Evolutionary conservation across 2,888 invertebrate genomes (phyloP), one percentile per base, ranked within the genome.

Genomic region (Spilosoma lubricipeda): DNA sequence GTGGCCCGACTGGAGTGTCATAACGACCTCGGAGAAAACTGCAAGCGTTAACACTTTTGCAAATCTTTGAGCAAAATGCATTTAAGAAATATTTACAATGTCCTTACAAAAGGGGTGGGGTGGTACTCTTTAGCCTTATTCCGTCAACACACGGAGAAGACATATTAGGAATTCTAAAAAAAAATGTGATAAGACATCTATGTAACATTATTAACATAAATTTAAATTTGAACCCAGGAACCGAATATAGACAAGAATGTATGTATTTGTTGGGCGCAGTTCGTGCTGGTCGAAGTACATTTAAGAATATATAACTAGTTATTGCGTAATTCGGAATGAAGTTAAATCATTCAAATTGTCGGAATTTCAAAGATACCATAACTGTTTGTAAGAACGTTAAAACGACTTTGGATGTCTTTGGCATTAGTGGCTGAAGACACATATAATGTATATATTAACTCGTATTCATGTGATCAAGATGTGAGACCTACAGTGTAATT

Each of bases 211-310:
- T 59, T 59, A 59, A 9, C 27, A 59, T 59, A 59, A 59, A 59
- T 27, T 59, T n/a, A 59, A 59, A 59, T 59, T 59, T 59, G 56
- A 59, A 59, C 9, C 56, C n/a, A 59, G 56, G 56, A n/a, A 59
- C 56, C 27, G 27, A 59, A n/a, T 13, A 59, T 13, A 59, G 56
- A 27, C 56, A 59, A 59, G 56, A 13, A 27, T 27, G n/a, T 59
- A n/a, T 59, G 56, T 27, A 13, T 59, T 11, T 27, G 9, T 30
- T 63, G 15, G 27, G 5, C 27, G 59, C 27, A 59, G 59, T 59
- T 59, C n/a, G 59, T 15, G 63, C 63, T 63, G 63, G 15, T 30
- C 18, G 27, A 63, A 30, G 63, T 30, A 63, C 15, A 27, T 27
- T 63, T 63, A 30, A 15, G 18, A 63, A 63, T 63, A 30, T 63